These are phyloP conservation scores for Brachyhypopomus occidentalis DNA, from an alignment of 2,113 vertebrate genomes.

Conservation along the genomic window DNA sequence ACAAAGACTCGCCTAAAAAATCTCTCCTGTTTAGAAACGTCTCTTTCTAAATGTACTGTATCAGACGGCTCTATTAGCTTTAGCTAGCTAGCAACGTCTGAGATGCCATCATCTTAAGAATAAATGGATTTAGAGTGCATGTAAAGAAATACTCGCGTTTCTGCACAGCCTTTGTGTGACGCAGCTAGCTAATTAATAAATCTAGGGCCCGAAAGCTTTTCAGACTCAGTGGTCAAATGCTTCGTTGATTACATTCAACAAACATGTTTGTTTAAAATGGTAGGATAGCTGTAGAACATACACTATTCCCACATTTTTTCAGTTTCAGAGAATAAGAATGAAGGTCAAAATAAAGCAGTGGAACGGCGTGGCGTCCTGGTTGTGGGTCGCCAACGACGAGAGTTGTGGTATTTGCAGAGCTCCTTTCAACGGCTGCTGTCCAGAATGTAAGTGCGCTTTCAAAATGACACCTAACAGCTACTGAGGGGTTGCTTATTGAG, in stretches of 20 bases:
- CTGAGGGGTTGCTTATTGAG: neutral
- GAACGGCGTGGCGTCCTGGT: conserved; percentile 93
- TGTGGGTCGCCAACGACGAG: conserved; percentile 97
- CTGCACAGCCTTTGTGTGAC: too few relatives aligned
- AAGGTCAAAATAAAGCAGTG: conserved; percentile 90
- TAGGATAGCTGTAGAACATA: too few relatives aligned
- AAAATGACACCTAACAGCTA: neutral
- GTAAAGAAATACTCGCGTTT: too few relatives aligned
- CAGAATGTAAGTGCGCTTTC: conserved; percentile 84
- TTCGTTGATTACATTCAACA: too few relatives aligned
- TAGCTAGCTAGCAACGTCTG: too few relatives aligned
- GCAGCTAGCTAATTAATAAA: too few relatives aligned
- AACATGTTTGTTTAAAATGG: too few relatives aligned
- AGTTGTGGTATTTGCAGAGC: conserved; percentile 96
- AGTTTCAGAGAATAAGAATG: conserved; percentile 66
- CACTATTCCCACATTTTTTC: neutral
- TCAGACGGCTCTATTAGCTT: too few relatives aligned
- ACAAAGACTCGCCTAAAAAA: neutral
- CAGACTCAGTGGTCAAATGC: too few relatives aligned
- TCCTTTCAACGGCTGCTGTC: conserved; percentile 95
- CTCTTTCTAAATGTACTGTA: neutral
- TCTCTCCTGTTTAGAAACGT: neutral
- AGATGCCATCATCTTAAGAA: too few relatives aligned
- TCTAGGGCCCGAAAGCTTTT: too few relatives aligned
- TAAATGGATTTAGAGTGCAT: too few relatives aligned